Conservation (phyloP, 2,888 invertebrate genomes). For the Caradrina kadenii region DNA sequence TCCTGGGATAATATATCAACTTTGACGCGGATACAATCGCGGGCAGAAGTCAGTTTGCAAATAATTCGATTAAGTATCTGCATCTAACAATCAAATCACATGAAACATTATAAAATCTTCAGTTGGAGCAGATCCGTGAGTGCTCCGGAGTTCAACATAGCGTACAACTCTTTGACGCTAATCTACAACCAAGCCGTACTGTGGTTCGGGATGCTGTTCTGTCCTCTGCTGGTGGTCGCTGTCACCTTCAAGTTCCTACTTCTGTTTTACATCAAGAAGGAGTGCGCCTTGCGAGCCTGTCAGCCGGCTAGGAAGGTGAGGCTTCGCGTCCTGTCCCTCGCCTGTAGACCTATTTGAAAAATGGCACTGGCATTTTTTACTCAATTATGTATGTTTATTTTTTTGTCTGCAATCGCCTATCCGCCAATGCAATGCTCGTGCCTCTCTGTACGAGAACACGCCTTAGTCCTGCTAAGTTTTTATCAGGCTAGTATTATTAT, state of each 20-base stretch:
- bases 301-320: slow-evolving; percentile 91
- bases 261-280: slow-evolving; percentile 93
- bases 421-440: too few species aligned
- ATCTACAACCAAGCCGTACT: slow-evolving; percentile 95
- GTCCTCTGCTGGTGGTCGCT: slow-evolving; percentile 92
- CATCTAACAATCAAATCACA: neutral
- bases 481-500: too few species aligned
- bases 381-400: too few species aligned
- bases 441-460: too few species aligned
- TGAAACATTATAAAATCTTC: slow-evolving; percentile 1
- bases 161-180: slow-evolving; percentile 93
- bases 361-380: too few species aligned
- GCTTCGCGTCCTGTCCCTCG: too few species aligned
- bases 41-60: neutral
- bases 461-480: too few species aligned
- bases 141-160: slow-evolving; percentile 93
- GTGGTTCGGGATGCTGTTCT: slow-evolving; percentile 94
- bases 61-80: neutral
- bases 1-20: too few species aligned
- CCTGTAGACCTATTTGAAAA: too few species aligned
- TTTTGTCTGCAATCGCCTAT: too few species aligned
- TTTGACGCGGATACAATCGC: too few species aligned
- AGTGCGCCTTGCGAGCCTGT: slow-evolving; percentile 91
- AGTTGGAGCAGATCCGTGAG: slow-evolving; percentile 70
- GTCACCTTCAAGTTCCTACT: slow-evolving; percentile 93